Evolutionary conservation across 2,797 vertebrate species (phyloP).

Genomic region (Myripristis murdjan): DNA sequence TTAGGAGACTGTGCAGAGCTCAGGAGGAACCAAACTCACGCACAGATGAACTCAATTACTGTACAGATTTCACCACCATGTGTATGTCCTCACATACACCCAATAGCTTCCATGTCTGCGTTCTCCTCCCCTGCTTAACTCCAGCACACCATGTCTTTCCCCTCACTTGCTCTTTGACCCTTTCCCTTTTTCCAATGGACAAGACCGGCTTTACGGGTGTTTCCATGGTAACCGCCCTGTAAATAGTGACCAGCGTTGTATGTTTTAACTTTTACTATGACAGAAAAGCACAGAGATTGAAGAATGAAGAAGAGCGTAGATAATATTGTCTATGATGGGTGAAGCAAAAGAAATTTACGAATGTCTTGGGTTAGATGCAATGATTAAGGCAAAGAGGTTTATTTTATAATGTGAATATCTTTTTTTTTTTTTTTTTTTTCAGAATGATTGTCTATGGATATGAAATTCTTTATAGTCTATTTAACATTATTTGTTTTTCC

Average conservation of each 20-base stretch:
- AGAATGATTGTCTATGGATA: slow-evolving; percentile 74
- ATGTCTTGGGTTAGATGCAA: slow-evolving; percentile 84
- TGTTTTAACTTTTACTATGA: slow-evolving; percentile 59
- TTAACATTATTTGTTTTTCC: slow-evolving; percentile 66
- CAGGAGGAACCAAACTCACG: slow-evolving; percentile 48
- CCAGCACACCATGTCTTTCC: slow-evolving; percentile 24
- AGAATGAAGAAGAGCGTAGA: slow-evolving; percentile 32
- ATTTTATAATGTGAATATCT: slow-evolving; percentile 83
- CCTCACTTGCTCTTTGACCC: slow-evolving; percentile 30
- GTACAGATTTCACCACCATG: slow-evolving; percentile 58
- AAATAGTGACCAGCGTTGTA: slow-evolving; percentile 75
- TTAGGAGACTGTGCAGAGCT: slow-evolving; percentile 58
- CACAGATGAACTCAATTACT: slow-evolving; percentile 62
- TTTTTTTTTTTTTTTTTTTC: slow-evolving; percentile 66
- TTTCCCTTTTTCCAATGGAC: slow-evolving; percentile 46
- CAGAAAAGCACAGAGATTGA: slow-evolving; percentile 60
- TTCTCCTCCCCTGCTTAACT: slow-evolving; percentile 40
- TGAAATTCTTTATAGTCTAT: slow-evolving; percentile 78
- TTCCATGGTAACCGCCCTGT: slow-evolving; percentile 75
- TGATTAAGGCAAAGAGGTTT: slow-evolving; percentile 76
- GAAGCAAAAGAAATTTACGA: slow-evolving; percentile 68
- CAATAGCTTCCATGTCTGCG: slow-evolving; percentile 1
- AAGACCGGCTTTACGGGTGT: slow-evolving; percentile 72
- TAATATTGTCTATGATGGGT: slow-evolving; percentile 57
- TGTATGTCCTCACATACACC: slow-evolving; percentile 27